A percentile compares a stretch with the other conserved stretches of the same genome.
These are phyloP conservation scores for Apostichopus parvimensis DNA, from an alignment of 35 echinoderm and acorn worm genomes.

Conservation along the genomic window DNA sequence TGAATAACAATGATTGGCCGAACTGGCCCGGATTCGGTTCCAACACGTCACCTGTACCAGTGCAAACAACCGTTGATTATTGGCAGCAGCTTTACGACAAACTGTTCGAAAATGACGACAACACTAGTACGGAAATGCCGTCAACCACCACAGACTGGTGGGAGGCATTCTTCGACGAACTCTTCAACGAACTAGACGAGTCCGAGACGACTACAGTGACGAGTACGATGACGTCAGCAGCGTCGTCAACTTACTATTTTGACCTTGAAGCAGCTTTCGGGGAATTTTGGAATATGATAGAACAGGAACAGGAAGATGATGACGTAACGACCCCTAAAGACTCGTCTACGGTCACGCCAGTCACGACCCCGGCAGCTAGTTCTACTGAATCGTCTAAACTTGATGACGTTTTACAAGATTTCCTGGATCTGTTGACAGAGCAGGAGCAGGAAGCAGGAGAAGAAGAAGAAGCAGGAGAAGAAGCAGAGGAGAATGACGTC, in stretches of 20 bases:
- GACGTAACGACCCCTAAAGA: background rate
- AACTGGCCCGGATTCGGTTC: conserved; percentile 2
- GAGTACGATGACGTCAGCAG: background rate
- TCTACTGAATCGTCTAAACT: background rate
- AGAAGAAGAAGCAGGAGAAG: background rate
- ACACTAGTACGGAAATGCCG: background rate
- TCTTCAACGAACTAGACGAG: background rate
- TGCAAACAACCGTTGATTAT: background rate
- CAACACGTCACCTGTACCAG: background rate
- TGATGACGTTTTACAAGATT: background rate
- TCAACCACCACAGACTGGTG: background rate
- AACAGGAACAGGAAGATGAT: background rate
- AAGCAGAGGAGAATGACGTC: background rate
- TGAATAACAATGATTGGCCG: background rate
- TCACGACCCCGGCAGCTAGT: background rate
- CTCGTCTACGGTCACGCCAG: background rate
- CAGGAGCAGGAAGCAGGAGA: background rate
- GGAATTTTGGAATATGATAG: background rate
- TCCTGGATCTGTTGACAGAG: background rate
- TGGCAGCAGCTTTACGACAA: background rate
- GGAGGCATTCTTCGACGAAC: background rate
- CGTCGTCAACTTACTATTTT: background rate
- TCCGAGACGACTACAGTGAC: background rate
- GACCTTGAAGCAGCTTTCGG: background rate
- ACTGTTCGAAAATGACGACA: background rate